Percentiles rank a stretch among this genome's conserved stretches.
phyloP scores from a whole-genome alignment of 2,113 vertebrate species.

The Junco hyemalis region DNA sequence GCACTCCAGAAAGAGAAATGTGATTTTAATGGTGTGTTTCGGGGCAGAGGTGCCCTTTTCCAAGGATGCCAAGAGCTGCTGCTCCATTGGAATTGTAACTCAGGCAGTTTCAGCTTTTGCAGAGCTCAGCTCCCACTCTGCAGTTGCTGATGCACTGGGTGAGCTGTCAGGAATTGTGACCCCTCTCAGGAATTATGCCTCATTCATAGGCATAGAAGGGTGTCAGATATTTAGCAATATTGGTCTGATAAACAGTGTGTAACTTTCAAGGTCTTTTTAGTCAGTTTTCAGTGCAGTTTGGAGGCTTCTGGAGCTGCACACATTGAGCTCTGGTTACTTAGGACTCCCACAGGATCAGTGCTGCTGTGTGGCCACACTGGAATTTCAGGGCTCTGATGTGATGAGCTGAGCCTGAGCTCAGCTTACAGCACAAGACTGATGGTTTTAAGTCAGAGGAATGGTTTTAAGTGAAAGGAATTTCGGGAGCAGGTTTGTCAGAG shows the following conservation, averaged over 20 bases:
- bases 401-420: slow-evolving; percentile 77
- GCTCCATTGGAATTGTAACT: background rate
- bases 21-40: background rate
- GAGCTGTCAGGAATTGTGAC: background rate
- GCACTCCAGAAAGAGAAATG: background rate
- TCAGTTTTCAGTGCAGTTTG: background rate
- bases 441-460: slow-evolving; percentile 11
- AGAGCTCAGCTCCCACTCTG: background rate
- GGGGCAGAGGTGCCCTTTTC: background rate
- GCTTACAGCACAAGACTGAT: slow-evolving; percentile 62
- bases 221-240: background rate
- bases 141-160: background rate
- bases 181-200: background rate
- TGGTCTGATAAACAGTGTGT: background rate
- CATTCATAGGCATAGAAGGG: background rate
- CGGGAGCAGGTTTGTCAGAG: background rate
- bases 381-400: slow-evolving; percentile 77
- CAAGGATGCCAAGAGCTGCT: background rate
- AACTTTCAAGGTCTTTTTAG: background rate
- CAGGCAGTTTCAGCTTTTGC: background rate
- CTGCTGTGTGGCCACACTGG: slow-evolving; percentile 74
- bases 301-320: background rate
- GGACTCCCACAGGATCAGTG: background rate
- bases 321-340: fast-evolving
- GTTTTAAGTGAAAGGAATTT: background rate